phyloP scores from a whole-genome alignment of 2,113 vertebrate species.

The Microtus montanus region DNA sequence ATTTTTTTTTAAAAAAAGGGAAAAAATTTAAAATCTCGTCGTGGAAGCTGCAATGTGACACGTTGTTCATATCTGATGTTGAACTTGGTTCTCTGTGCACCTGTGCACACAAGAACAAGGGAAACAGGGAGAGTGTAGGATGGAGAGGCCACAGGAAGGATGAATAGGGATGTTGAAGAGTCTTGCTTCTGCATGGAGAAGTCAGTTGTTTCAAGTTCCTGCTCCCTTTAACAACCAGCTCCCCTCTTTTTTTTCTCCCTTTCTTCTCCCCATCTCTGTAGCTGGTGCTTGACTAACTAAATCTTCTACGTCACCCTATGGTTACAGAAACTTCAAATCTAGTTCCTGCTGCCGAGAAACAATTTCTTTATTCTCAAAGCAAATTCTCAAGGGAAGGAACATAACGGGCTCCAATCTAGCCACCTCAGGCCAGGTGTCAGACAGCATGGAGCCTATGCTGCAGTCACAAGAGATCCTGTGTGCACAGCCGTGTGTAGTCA shows the following conservation, averaged over 20 bases:
- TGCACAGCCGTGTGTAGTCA: accelerated
- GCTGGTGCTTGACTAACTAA: not conserved
- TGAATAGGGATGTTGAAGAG: not conserved
- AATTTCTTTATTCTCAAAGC: conserved; percentile 1
- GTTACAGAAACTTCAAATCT: not conserved
- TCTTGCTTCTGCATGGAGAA: not conserved
- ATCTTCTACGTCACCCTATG: not conserved
- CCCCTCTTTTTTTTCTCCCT: accelerated
- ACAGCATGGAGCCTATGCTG: accelerated
- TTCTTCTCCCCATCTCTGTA: not conserved
- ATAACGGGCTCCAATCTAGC: not conserved
- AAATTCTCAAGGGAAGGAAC: not conserved
- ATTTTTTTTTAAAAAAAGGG: not conserved
- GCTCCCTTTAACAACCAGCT: not conserved
- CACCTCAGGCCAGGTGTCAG: not conserved
- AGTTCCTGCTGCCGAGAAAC: not conserved
- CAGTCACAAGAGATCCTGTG: not conserved
- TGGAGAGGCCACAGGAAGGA: not conserved
- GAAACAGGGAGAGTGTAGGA: no score
- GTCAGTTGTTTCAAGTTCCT: not conserved
- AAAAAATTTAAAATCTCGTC: not conserved
- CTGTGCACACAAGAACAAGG: not conserved
- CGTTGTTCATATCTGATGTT: not conserved
- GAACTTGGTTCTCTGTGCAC: not conserved
- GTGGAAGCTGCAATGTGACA: not conserved